Evolutionary conservation across 2,888 invertebrate species (phyloP).

Genomic region (Cepaea hortensis): DNA sequence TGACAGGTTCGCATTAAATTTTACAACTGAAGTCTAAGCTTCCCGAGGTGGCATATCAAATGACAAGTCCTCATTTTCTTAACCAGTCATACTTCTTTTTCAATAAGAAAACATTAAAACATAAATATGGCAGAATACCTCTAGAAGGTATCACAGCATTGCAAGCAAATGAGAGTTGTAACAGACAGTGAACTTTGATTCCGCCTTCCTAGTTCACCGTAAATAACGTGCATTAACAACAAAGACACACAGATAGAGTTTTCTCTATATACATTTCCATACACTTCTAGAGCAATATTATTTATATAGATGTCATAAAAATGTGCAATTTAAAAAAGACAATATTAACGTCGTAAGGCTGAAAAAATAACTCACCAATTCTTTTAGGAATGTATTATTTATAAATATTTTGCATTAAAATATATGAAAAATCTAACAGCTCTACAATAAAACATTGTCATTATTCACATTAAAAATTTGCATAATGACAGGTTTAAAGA

Average conservation of each 20-base stretch:
- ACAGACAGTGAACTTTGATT: not conserved
- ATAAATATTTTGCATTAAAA: too few relatives aligned
- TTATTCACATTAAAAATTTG: too few relatives aligned
- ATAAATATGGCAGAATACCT: not conserved
- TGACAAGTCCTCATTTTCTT: too few relatives aligned
- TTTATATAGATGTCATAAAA: not conserved
- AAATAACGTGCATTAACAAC: not conserved
- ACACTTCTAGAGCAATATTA: not conserved
- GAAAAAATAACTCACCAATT: not conserved
- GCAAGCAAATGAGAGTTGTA: constrained; percentile 16
- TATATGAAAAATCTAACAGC: too few relatives aligned
- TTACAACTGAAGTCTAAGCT: too few relatives aligned
- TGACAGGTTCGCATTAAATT: too few relatives aligned
- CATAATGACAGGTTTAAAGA: too few relatives aligned
- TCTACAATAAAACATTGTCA: too few relatives aligned
- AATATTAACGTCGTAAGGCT: not conserved
- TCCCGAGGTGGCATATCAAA: too few relatives aligned
- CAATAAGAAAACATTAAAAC: not conserved
- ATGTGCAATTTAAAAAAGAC: not conserved
- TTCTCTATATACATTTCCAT: not conserved
- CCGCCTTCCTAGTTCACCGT: not conserved
- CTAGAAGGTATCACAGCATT: constrained; percentile 13
- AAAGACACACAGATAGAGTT: not conserved
- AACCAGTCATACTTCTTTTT: too few relatives aligned
- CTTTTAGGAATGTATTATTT: too few relatives aligned